Percentiles rank a stretch among this genome's conserved stretches.
These are phyloP conservation scores for Neuroscelio doddi DNA, from an alignment of 2,888 invertebrate genomes.

Conservation along the genomic window DNA sequence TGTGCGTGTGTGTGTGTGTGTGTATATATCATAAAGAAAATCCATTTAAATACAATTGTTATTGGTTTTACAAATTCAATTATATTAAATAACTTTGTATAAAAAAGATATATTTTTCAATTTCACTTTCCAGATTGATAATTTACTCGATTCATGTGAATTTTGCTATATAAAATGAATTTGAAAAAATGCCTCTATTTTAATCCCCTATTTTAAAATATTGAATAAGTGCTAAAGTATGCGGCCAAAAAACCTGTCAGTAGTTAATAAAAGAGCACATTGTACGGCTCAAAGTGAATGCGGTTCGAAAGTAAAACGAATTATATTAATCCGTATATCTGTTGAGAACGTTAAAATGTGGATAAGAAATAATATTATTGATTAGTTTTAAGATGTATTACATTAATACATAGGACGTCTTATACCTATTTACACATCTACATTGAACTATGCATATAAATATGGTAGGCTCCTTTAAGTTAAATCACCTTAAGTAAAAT, in stretches of 20 bases:
- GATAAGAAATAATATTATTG: constrained; percentile 9
- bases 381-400: constrained; percentile 11
- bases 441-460: constrained; percentile 3
- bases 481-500: neutral
- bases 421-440: constrained; percentile 2
- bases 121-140: too few species aligned
- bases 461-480: constrained; percentile 1
- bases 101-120: too few species aligned
- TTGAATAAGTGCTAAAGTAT: neutral
- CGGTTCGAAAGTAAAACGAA: constrained; percentile 8
- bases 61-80: too few species aligned
- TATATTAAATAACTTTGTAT: too few species aligned
- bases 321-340: constrained; percentile 10
- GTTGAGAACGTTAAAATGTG: constrained; percentile 4
- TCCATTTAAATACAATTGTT: too few species aligned
- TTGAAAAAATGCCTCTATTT: neutral
- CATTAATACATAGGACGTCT: constrained; percentile 9
- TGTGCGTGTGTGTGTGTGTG: neutral
- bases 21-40: too few species aligned
- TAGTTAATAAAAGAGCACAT: too few species aligned
- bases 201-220: neutral
- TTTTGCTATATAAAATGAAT: too few species aligned
- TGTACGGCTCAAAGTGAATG: constrained; percentile 1
- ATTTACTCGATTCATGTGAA: too few species aligned
- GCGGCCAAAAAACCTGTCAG: constrained; percentile 1